Evolutionary conservation across 2,888 invertebrate species (phyloP), one percentile per base, ranked within the genome.

Genomic region (Trichacis sp.): DNA sequence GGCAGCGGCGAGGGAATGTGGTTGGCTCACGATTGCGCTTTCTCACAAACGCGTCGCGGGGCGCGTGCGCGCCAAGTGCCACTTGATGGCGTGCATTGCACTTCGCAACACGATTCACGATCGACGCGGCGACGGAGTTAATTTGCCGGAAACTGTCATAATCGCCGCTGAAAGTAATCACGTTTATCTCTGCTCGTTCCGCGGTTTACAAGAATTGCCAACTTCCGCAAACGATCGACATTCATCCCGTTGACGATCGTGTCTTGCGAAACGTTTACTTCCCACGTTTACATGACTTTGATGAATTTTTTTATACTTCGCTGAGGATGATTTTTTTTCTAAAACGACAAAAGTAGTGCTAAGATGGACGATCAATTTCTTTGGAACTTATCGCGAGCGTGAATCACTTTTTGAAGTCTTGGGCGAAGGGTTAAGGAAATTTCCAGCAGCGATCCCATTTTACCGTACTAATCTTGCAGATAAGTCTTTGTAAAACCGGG

Each of bases 31-130:
- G 43, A 53, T 50, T 71, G 70, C 66, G n/a, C n/a, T n/a, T n/a
- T n/a, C n/a, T n/a, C n/a, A n/a, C n/a, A n/a, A n/a, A n/a, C n/a
- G 68, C 71, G 71, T 69, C 63, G 68, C 48, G 68, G 74, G 75
- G 72, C 77, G 76, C 78, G 78, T 75, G 79, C 75, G 78, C 71
- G 71, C 68, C 72, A 75, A 68, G 73, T 72, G 75, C 73, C 72
- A 73, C 46, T 54, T 46, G 33, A 36, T 46, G 20, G 45, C 33
- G 40, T 40, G 40, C 40, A 40, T 12, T 15, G 40, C 40, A 40
- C 14, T 36, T 36, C 11, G 12, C 36, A 3, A 36, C 11, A 14
- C 40, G 14, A 40, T 40, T 40, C 40, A 15, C 15, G 40, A 40
- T 40, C 40, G 15, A 40, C 15, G 15, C 5, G 40, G 15, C 40